phyloP scores from a whole-genome alignment of 2,888 invertebrate species.

The Morpho achilles region DNA sequence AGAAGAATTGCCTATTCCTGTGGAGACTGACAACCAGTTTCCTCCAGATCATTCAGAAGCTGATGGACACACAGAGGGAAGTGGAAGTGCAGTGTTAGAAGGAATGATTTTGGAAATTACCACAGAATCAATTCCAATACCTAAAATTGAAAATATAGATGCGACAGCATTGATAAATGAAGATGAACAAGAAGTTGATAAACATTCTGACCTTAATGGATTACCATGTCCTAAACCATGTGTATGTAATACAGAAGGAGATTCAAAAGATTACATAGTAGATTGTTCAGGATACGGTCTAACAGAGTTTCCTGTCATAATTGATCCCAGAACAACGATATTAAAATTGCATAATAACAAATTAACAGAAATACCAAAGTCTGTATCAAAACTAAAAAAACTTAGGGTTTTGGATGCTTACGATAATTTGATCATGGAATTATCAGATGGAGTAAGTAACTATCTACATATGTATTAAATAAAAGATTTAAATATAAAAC shows the following conservation, averaged over 20 bases:
- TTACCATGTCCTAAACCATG: slow-evolving; percentile 53
- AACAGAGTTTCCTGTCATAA: slow-evolving; percentile 64
- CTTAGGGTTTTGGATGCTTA: slow-evolving; percentile 57
- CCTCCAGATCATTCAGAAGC: slow-evolving; percentile 55
- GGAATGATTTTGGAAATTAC: slow-evolving; percentile 38
- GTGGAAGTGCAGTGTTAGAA: slow-evolving; percentile 47
- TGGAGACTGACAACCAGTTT: slow-evolving; percentile 62
- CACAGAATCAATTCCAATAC: slow-evolving; percentile 34
- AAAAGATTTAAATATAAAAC: neutral
- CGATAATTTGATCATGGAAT: slow-evolving; percentile 56
- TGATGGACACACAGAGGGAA: slow-evolving; percentile 49
- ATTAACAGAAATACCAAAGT: slow-evolving; percentile 59
- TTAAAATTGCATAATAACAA: slow-evolving; percentile 65
- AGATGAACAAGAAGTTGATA: slow-evolving; percentile 28
- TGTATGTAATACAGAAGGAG: slow-evolving; percentile 58
- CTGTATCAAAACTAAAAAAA: slow-evolving; percentile 50
- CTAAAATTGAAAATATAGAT: slow-evolving; percentile 45
- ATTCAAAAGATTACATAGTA: slow-evolving; percentile 47
- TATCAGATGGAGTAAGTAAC: slow-evolving; percentile 59
- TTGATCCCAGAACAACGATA: slow-evolving; percentile 54
- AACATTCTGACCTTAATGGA: slow-evolving; percentile 26
- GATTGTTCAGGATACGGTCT: slow-evolving; percentile 73
- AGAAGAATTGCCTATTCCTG: slow-evolving; percentile 56
- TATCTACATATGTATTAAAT: neutral
- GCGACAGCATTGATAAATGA: neutral